Percentiles rank a stretch among this genome's conserved stretches.
These are phyloP conservation scores for Ptychobarbus kaznakovi DNA, from an alignment of 2,797 vertebrate genomes.

Conservation along the genomic window DNA sequence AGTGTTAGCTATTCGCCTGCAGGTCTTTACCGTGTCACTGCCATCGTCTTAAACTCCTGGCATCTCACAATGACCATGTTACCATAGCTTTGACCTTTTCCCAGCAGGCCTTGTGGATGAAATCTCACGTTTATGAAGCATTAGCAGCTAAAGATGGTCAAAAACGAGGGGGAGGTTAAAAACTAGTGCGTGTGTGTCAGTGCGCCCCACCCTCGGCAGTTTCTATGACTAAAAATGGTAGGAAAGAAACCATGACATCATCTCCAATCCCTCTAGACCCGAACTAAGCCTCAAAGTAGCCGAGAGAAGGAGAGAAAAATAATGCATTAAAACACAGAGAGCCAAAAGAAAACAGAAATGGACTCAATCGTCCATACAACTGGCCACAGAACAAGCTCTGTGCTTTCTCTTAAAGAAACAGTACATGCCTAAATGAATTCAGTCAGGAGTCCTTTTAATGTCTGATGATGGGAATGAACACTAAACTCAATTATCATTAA, in stretches of 20 bases:
- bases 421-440: neutral
- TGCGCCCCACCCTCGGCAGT: constrained; percentile 71
- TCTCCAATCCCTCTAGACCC: constrained; percentile 61
- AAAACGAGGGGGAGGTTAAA: constrained; percentile 31
- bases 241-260: constrained; percentile 80
- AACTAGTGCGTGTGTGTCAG: constrained; percentile 27
- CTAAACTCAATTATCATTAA: neutral
- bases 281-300: constrained; percentile 38
- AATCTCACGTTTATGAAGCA: constrained; percentile 14
- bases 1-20: neutral
- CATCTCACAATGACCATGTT: neutral
- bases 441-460: neutral
- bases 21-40: neutral
- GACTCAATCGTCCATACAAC: neutral
- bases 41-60: constrained; percentile 8
- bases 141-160: constrained; percentile 26
- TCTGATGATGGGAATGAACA: neutral
- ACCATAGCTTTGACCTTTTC: neutral
- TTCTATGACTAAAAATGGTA: constrained; percentile 84
- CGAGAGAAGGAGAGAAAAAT: constrained; percentile 9
- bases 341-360: constrained; percentile 19
- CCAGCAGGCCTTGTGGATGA: neutral
- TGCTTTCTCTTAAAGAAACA: neutral
- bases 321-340: constrained; percentile 23
- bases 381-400: neutral